Evolutionary conservation across 2,797 vertebrate species (phyloP).

Genomic region (Gouania willdenowi): DNA sequence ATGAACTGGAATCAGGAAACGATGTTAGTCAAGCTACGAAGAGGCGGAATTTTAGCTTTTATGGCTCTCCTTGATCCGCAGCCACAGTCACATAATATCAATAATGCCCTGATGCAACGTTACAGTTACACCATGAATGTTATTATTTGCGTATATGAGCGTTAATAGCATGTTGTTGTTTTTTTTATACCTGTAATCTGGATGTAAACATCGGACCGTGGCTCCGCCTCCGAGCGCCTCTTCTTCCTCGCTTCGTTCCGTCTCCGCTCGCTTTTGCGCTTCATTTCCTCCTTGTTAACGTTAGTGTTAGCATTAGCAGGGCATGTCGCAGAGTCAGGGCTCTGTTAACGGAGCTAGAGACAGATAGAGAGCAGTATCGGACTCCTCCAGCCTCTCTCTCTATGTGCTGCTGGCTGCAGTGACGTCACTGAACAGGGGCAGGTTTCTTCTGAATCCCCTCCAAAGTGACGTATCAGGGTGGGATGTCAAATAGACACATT

Average conservation of each 20-base stretch:
- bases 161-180: no score
- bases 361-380: slow-evolving; percentile 24
- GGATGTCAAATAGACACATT: slow-evolving; percentile 47
- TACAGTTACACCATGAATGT: no score
- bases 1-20: slow-evolving; percentile 27
- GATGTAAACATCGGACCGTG: slow-evolving; percentile 72
- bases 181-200: slow-evolving; percentile 81
- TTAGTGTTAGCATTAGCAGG: slow-evolving; percentile 18
- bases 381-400: slow-evolving; percentile 43
- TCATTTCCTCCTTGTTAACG: slow-evolving; percentile 66
- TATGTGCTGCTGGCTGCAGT: slow-evolving; percentile 42
- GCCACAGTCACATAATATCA: no score
- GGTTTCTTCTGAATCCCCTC: slow-evolving; percentile 66
- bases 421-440: slow-evolving; percentile 67
- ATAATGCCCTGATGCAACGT: no score
- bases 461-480: slow-evolving; percentile 70
- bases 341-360: slow-evolving; percentile 8
- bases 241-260: slow-evolving; percentile 76
- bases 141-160: no score
- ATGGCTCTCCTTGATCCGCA: neutral
- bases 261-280: slow-evolving; percentile 78
- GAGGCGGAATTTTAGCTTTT: neutral
- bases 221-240: slow-evolving; percentile 72
- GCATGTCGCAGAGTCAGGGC: slow-evolving; percentile 25
- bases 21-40: neutral